phyloP scores from a whole-genome alignment of 2,113 vertebrate genomes.

The Phylloscopus trochiloides region DNA sequence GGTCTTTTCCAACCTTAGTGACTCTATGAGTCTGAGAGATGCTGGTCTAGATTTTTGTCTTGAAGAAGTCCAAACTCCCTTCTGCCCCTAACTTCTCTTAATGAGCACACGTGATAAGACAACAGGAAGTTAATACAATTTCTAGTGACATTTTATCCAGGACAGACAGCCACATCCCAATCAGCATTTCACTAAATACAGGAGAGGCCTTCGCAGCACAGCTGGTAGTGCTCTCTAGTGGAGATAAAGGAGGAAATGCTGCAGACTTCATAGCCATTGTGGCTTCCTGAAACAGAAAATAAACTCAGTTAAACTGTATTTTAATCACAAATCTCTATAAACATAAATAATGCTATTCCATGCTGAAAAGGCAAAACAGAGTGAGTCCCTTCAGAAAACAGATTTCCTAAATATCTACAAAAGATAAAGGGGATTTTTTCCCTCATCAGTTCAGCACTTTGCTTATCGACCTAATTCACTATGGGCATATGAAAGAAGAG shows the following conservation, averaged over 20 bases:
- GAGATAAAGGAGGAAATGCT: neutral
- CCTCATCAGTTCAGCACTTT: neutral
- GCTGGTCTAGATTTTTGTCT: neutral
- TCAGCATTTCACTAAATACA: neutral
- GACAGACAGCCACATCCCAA: accelerated
- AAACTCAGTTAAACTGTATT: neutral
- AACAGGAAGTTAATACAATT: neutral
- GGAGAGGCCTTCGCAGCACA: neutral
- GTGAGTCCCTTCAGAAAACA: neutral
- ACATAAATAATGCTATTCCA: neutral
- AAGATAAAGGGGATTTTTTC: neutral
- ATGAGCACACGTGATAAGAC: neutral
- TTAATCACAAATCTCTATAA: neutral
- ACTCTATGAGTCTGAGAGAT: neutral
- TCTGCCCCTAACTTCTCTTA: neutral
- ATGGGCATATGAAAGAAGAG: accelerated
- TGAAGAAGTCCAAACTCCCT: neutral
- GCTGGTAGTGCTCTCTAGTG: neutral
- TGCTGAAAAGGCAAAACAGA: neutral
- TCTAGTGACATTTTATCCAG: neutral
- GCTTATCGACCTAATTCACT: accelerated
- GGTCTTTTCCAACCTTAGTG: neutral
- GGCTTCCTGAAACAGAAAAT: neutral
- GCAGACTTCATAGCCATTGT: neutral
- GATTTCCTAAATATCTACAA: neutral